phyloP scores from a whole-genome alignment of 2,113 vertebrate species.

The Verasper variegatus region DNA sequence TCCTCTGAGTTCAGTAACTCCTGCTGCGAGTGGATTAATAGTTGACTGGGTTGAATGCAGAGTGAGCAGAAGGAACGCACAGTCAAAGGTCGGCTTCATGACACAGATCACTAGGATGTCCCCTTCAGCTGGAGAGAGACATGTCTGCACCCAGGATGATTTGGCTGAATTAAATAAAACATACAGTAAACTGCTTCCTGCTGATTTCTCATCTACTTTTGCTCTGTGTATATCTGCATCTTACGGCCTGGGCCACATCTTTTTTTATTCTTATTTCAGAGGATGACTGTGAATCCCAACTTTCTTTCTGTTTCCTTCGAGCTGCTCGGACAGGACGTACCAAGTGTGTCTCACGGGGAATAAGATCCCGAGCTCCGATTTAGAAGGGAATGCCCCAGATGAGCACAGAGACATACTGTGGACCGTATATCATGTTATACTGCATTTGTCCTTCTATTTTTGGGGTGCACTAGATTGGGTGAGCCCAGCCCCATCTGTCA shows the following conservation, averaged over 20 bases:
- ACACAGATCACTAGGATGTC: not conserved
- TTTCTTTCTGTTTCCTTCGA: slow-evolving; percentile 2
- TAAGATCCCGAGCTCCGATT: slow-evolving; percentile 54
- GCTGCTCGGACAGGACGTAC: slow-evolving; percentile 34
- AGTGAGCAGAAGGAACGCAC: not conserved
- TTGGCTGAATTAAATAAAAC: not conserved
- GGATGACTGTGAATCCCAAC: not conserved
- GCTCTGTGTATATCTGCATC: not conserved
- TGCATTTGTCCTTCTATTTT: slow-evolving; percentile 70
- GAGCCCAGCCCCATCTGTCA: slow-evolving; percentile 22
- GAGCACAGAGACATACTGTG: slow-evolving; percentile 48
- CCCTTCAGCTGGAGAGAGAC: not conserved
- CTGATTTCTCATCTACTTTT: not conserved
- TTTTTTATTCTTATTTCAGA: slow-evolving; percentile 12
- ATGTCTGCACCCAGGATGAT: not conserved
- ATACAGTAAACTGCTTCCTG: not conserved
- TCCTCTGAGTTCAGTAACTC: slow-evolving; percentile 16
- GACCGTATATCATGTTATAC: slow-evolving; percentile 62
- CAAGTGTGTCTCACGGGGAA: slow-evolving; percentile 59
- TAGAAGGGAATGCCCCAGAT: slow-evolving; percentile 70
- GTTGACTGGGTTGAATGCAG: slow-evolving; percentile 7
- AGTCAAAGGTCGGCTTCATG: slow-evolving; percentile 1
- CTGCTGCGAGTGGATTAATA: slow-evolving; percentile 23
- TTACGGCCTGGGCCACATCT: not conserved
- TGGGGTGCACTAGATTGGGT: slow-evolving; percentile 19